Conservation (phyloP, 2,797 vertebrate species). For the Poeciliopsis turneri region DNA sequence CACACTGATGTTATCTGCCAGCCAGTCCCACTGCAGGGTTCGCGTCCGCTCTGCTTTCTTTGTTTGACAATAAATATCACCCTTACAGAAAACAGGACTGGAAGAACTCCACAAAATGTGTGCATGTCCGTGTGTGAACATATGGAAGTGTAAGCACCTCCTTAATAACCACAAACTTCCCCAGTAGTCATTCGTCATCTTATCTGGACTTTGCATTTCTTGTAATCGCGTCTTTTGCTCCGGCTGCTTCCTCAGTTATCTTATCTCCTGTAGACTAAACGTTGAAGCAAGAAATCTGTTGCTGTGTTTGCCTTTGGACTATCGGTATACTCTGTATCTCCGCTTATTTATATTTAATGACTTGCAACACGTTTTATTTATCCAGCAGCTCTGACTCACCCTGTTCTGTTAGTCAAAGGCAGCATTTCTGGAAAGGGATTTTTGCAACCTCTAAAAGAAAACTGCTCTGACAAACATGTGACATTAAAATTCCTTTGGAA, state of each 20-base stretch:
- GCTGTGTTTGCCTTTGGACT: constrained; percentile 7
- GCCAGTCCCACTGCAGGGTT: constrained; percentile 37
- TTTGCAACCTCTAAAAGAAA: neutral
- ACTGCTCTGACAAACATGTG: neutral
- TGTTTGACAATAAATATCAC: constrained; percentile 58
- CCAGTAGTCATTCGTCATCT: constrained; percentile 60
- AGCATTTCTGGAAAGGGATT: neutral
- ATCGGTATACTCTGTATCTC: constrained; percentile 27
- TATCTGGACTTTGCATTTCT: constrained; percentile 58
- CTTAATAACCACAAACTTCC: constrained; percentile 43
- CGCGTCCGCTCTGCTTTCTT: constrained; percentile 38
- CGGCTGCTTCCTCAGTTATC: constrained; percentile 26
- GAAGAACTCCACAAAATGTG: constrained; percentile 30
- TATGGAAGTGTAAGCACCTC: constrained; percentile 53
- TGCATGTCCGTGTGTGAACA: neutral
- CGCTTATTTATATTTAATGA: constrained; percentile 25
- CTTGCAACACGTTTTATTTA: constrained; percentile 20
- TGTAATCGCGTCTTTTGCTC: constrained; percentile 57
- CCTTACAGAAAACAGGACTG: constrained; percentile 25
- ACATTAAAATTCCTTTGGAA: neutral
- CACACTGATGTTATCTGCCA: constrained; percentile 42
- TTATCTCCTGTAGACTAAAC: constrained; percentile 46
- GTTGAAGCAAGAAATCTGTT: constrained; percentile 19
- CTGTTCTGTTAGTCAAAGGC: constrained; percentile 32
- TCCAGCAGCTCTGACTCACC: neutral